Evolutionary conservation across 53 echinoderm and acorn worm species (phyloP).

Genomic region (Echinometra lucunter): DNA sequence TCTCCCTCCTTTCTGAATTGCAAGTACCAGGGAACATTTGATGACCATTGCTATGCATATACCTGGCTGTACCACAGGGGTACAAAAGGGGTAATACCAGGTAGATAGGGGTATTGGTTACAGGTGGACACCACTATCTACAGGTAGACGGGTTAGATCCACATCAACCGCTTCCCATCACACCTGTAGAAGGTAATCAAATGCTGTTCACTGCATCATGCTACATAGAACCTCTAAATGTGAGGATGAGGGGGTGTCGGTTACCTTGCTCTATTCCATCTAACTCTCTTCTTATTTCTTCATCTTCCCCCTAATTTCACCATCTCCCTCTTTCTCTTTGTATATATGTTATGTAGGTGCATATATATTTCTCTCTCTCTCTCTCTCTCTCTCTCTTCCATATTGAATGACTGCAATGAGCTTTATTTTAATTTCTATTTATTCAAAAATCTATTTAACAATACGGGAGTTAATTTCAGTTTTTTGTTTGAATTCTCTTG

Average conservation of each 20-base stretch:
- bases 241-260: background rate
- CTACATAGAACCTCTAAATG: background rate
- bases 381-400: too few relatives aligned
- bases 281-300: background rate
- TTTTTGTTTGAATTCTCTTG: background rate
- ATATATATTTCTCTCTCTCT: background rate
- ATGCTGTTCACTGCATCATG: background rate
- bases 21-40: background rate
- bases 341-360: too few relatives aligned
- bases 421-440: background rate
- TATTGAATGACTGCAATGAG: background rate
- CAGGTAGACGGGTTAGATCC: constrained; percentile 11
- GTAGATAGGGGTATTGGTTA: background rate
- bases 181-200: background rate
- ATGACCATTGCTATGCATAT: constrained; percentile 27
- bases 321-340: background rate
- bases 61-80: background rate
- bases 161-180: background rate
- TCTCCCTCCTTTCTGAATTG: background rate
- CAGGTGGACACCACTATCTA: background rate
- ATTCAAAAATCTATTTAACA: background rate
- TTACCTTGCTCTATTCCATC: background rate
- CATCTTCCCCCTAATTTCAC: background rate
- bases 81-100: background rate
- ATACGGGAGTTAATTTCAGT: background rate